Evolutionary conservation across 2,113 vertebrate genomes (phyloP).

Genomic region (Sorex araneus): DNA sequence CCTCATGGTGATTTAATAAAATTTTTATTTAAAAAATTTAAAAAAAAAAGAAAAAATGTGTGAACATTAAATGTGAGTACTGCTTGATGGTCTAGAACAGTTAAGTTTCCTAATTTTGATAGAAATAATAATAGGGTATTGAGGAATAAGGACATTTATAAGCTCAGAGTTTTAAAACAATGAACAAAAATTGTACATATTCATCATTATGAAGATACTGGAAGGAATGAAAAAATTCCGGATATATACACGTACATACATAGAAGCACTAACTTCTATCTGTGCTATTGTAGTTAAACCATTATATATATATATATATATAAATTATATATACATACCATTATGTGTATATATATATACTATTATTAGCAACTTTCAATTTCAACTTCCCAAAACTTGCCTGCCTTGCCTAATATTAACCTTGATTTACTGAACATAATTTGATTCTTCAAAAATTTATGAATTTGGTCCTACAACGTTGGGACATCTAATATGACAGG

Average conservation of each 20-base stretch:
- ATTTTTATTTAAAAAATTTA: too few species aligned
- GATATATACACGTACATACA: not conserved
- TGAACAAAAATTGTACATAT: not conserved
- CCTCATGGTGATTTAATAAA: too few species aligned
- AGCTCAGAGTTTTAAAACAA: not conserved
- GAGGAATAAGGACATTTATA: not conserved
- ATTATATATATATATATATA: not conserved
- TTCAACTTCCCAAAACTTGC: not conserved
- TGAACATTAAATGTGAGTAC: not conserved
- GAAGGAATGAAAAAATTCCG: not conserved
- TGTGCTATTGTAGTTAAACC: not conserved
- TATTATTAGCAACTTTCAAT: not conserved
- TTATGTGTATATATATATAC: not conserved
- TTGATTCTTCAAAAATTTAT: conserved; percentile 17
- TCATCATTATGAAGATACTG: not conserved
- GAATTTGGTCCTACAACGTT: conserved; percentile 49
- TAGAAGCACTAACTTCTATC: too few species aligned
- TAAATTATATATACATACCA: too few species aligned
- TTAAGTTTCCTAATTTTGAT: not conserved
- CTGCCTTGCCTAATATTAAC: conserved; percentile 34
- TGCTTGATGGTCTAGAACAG: not conserved
- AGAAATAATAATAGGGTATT: not conserved
- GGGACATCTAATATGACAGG: conserved; percentile 4
- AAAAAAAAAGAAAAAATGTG: too few species aligned
- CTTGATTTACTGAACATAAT: conserved; percentile 28